Percentiles rank a stretch among this genome's conserved stretches.
Evolutionary conservation across 1,140 invertebrate species (phyloP).

Genomic region (Babylonia areolata): DNA sequence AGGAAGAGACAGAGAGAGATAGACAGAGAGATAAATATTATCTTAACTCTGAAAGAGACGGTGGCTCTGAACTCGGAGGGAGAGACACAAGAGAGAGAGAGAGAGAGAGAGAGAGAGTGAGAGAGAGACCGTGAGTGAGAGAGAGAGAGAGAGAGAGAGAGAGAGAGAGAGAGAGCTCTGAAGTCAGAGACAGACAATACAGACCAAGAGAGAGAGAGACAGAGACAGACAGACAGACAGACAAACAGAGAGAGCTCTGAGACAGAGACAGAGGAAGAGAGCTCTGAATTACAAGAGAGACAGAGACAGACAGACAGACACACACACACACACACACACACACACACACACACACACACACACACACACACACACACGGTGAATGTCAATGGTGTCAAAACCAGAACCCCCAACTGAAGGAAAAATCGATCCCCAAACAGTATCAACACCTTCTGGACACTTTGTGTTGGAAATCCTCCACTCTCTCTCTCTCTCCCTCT

Average conservation of each 20-base stretch:
- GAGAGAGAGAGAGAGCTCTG: too few relatives aligned
- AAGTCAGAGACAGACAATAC: not conserved
- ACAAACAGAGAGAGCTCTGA: not conserved
- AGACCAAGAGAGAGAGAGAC: not conserved
- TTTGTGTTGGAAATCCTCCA: too few relatives aligned
- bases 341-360: not conserved
- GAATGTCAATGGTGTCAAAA: not conserved
- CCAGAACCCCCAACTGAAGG: not conserved
- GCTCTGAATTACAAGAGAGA: not conserved
- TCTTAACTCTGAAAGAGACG: too few relatives aligned
- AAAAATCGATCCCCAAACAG: too few relatives aligned
- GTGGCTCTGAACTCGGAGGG: not conserved
- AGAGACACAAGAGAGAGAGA: not conserved
- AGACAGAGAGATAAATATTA: not conserved
- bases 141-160: too few relatives aligned
- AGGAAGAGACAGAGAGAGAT: not conserved
- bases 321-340: too few relatives aligned
- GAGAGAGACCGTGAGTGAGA: too few relatives aligned
- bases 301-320: not conserved
- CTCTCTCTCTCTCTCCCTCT: too few relatives aligned
- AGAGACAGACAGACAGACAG: not conserved
- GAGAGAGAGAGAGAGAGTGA: conserved; percentile 6
- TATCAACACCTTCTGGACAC: too few relatives aligned
- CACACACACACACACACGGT: too few relatives aligned
- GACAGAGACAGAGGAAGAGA: not conserved